Conservation (phyloP, 2,113 vertebrate genomes). For the Phasianus colchicus region DNA sequence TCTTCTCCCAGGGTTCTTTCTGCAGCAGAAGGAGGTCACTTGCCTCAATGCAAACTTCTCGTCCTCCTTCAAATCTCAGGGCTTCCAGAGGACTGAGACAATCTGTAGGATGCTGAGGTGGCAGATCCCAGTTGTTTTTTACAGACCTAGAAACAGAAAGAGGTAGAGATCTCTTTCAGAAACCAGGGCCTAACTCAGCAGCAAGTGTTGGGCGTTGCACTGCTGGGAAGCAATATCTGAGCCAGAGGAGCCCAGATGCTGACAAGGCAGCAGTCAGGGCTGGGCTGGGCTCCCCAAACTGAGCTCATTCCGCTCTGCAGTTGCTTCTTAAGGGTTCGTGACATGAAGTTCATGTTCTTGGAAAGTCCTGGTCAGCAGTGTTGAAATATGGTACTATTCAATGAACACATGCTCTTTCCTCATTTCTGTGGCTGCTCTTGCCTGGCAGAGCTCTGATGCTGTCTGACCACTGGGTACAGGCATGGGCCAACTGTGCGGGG, state of each 20-base stretch:
- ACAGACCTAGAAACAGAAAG: no score
- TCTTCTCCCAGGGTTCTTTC: background rate
- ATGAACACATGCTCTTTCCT: background rate
- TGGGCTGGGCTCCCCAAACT: background rate
- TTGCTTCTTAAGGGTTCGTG: background rate
- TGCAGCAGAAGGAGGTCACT: background rate
- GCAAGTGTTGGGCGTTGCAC: background rate
- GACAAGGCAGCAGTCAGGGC: background rate
- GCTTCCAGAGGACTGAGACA: background rate
- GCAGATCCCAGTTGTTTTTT: background rate
- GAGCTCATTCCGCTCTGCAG: background rate
- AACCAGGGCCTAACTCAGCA: background rate
- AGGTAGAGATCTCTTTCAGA: background rate
- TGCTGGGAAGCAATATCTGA: background rate
- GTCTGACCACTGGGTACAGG: background rate
- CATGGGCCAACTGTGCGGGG: rapidly evolving
- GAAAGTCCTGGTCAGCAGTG: background rate
- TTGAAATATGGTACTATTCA: background rate
- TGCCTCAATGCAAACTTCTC: rapidly evolving
- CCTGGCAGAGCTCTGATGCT: background rate
- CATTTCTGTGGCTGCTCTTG: background rate
- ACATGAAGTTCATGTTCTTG: background rate
- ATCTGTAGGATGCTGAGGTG: background rate
- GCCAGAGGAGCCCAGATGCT: background rate
- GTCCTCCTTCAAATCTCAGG: background rate